These are phyloP conservation scores for Colletes latitarsis DNA, from an alignment of 1,140 invertebrate species.

Conservation along the genomic window DNA sequence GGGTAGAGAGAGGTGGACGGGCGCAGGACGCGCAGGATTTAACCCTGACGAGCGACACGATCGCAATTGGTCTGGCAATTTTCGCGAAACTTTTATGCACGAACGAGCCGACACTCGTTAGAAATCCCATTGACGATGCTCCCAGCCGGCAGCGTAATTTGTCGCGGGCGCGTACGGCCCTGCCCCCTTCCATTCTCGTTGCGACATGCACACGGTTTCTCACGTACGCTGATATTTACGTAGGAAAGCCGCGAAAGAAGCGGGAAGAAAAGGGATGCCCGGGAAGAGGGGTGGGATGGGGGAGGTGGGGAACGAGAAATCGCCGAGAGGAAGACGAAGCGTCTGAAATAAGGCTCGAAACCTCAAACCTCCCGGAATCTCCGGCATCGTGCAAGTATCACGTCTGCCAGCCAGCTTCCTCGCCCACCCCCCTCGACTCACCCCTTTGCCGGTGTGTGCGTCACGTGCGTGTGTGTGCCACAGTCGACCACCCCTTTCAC, in stretches of 20 bases:
- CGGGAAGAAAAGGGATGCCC: slow-evolving; percentile 28
- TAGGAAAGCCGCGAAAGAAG: slow-evolving; percentile 34
- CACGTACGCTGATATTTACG: slow-evolving; percentile 26
- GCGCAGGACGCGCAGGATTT: background rate
- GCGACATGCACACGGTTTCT: background rate
- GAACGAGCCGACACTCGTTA: slow-evolving; percentile 25
- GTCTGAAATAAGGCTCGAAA: slow-evolving; percentile 58
- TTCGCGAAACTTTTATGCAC: slow-evolving; percentile 21
- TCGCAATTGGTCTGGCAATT: slow-evolving; percentile 17
- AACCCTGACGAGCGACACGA: background rate
- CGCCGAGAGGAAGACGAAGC: slow-evolving; percentile 59
- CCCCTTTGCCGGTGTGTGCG: slow-evolving; percentile 10
- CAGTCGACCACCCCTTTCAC: slow-evolving; percentile 39
- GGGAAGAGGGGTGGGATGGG: background rate
- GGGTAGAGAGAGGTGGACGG: background rate
- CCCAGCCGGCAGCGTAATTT: slow-evolving; percentile 26
- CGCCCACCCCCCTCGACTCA: background rate
- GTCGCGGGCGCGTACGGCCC: background rate
- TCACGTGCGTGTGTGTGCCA: background rate
- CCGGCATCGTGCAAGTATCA: slow-evolving; percentile 56
- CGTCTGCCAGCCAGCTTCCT: slow-evolving; percentile 50
- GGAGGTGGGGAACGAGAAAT: slow-evolving; percentile 34
- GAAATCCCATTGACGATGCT: slow-evolving; percentile 26
- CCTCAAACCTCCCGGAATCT: slow-evolving; percentile 60
- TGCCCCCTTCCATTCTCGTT: background rate